A percentile compares a stretch with the other conserved stretches of the same genome.
phyloP scores from a whole-genome alignment of 2,888 invertebrate species.

The Lycophotia porphyrea region DNA sequence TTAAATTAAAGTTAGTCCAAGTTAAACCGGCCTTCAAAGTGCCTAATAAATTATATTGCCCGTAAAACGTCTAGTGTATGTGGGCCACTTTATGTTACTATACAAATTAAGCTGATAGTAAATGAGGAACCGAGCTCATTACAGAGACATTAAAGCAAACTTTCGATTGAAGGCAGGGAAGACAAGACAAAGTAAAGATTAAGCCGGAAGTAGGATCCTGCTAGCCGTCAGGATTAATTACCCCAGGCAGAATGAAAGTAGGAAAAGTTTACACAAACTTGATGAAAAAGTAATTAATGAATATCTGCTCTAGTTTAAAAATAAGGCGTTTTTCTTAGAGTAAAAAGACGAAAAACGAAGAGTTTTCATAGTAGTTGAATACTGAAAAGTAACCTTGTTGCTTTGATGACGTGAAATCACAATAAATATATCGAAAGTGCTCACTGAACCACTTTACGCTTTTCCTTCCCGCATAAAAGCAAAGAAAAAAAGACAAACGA shows the following conservation, averaged over 20 bases:
- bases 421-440: background rate
- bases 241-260: constrained; percentile 28
- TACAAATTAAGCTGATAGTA: constrained; percentile 31
- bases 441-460: background rate
- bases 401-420: background rate
- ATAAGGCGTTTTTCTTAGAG: background rate
- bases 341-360: background rate
- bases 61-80: background rate
- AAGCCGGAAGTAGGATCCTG: constrained; percentile 47
- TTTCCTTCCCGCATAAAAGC: background rate
- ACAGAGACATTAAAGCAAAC: constrained; percentile 41
- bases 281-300: constrained; percentile 51
- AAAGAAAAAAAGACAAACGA: constrained; percentile 7
- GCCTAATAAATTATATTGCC: constrained; percentile 10
- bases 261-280: constrained; percentile 45
- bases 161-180: constrained; percentile 43
- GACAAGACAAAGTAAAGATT: constrained; percentile 56
- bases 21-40: background rate
- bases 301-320: constrained; percentile 20
- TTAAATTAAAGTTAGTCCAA: constrained; percentile 9
- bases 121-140: constrained; percentile 38
- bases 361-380: background rate
- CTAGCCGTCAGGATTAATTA: constrained; percentile 59
- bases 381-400: background rate
- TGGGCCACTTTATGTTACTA: constrained; percentile 2